phyloP scores from a whole-genome alignment of 2,113 vertebrate genomes.

The Vulpes lagopus region DNA sequence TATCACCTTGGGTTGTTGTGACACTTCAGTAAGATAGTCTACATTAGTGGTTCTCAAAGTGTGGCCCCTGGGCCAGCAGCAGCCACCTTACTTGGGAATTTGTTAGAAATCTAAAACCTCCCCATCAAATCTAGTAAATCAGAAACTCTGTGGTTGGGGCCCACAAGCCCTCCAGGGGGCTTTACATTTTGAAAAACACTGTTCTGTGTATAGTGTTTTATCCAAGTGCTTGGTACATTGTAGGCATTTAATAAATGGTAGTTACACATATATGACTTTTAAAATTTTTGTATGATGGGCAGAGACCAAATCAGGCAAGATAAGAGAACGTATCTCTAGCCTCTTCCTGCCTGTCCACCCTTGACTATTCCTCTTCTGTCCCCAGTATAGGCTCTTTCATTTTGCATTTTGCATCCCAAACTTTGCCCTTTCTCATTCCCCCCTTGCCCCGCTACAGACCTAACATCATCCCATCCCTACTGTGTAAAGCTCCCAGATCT shows the following conservation, averaged over 20 bases:
- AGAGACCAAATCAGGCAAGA: background rate
- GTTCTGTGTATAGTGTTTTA: background rate
- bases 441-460: fast-evolving
- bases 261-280: background rate
- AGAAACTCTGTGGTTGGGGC: background rate
- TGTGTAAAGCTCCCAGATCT: background rate
- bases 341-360: background rate
- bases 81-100: background rate
- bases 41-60: background rate
- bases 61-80: background rate
- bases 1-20: background rate
- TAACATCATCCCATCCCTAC: background rate
- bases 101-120: background rate
- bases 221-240: background rate
- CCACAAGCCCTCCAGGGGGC: background rate
- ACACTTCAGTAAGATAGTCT: background rate
- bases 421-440: background rate
- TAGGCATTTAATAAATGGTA: background rate
- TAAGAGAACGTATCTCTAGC: background rate
- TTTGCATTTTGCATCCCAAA: background rate
- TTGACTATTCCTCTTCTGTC: background rate
- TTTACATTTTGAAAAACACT: background rate
- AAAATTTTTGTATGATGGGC: background rate
- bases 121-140: background rate
- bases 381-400: background rate